Evolutionary conservation across 1,140 invertebrate genomes (phyloP).

Genomic region (Eriocheir sinensis): DNA sequence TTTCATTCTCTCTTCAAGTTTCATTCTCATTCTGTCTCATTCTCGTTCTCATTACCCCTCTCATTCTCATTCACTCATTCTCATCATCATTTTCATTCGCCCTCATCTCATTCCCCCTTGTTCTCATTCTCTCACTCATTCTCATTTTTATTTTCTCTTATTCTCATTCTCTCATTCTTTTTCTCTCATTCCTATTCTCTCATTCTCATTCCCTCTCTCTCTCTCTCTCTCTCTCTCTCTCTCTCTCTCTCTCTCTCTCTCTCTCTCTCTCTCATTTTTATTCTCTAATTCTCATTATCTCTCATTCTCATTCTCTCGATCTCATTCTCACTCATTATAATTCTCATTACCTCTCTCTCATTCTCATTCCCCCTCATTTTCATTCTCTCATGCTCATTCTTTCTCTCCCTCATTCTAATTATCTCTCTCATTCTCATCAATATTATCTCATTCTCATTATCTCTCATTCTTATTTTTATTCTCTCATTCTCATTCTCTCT

Average conservation of each 20-base stretch:
- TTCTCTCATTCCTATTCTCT: slow-evolving; percentile 3
- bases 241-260: background rate
- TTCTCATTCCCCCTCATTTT: background rate
- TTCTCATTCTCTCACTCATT: no score
- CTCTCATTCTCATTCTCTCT: slow-evolving; percentile 11
- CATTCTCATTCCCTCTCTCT: background rate
- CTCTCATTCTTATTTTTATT: background rate
- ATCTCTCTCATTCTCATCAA: background rate
- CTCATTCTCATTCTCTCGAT: no score
- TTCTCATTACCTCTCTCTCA: background rate
- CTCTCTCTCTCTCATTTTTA: background rate
- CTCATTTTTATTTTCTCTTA: no score
- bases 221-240: background rate
- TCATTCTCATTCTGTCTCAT: no score
- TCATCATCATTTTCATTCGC: no score
- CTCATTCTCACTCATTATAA: no score
- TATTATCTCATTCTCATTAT: background rate
- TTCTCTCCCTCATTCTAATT: background rate
- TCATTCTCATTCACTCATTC: no score
- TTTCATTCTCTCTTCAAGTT: background rate
- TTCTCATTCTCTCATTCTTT: slow-evolving; percentile 6
- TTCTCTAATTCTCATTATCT: background rate
- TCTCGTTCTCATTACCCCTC: no score
- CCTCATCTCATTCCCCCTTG: no score
- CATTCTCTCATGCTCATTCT: background rate